These are phyloP conservation scores for Orthonyx spaldingii DNA, from an alignment of 2,113 vertebrate species.

Conservation along the genomic window DNA sequence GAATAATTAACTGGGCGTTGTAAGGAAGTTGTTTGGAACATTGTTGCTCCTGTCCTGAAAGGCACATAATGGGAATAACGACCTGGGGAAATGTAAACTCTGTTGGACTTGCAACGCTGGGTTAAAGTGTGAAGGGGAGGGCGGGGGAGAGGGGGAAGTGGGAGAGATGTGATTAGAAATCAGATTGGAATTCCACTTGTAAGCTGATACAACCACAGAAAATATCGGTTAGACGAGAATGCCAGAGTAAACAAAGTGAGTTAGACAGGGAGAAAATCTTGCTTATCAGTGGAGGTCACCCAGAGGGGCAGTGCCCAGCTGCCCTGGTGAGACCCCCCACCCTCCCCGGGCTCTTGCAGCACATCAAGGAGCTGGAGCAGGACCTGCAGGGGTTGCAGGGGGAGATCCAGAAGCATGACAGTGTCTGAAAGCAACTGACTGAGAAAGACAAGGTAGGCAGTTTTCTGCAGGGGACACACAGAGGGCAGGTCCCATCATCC, in stretches of 20 bases:
- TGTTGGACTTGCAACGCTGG: fast-evolving
- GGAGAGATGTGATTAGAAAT: background rate
- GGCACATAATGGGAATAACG: background rate
- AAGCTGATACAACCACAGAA: background rate
- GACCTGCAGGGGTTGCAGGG: slow-evolving; percentile 14
- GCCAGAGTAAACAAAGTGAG: background rate
- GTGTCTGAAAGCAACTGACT: background rate
- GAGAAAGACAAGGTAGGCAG: slow-evolving; percentile 34
- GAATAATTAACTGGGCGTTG: background rate
- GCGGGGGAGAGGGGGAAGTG: fast-evolving
- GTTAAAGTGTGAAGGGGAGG: no score
- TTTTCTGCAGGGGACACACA: fast-evolving
- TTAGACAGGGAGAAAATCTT: background rate
- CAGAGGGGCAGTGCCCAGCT: background rate
- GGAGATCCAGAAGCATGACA: slow-evolving; percentile 4
- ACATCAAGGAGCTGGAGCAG: slow-evolving; percentile 31
- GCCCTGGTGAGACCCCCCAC: background rate
- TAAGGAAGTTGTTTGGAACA: background rate
- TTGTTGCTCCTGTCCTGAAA: background rate
- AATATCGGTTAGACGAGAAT: background rate
- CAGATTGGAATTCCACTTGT: background rate
- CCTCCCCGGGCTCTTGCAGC: background rate
- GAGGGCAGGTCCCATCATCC: background rate
- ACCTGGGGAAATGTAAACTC: background rate
- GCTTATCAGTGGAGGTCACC: fast-evolving